Conservation (phyloP, 2,888 invertebrate genomes). For the Trichopria drosophilae region DNA sequence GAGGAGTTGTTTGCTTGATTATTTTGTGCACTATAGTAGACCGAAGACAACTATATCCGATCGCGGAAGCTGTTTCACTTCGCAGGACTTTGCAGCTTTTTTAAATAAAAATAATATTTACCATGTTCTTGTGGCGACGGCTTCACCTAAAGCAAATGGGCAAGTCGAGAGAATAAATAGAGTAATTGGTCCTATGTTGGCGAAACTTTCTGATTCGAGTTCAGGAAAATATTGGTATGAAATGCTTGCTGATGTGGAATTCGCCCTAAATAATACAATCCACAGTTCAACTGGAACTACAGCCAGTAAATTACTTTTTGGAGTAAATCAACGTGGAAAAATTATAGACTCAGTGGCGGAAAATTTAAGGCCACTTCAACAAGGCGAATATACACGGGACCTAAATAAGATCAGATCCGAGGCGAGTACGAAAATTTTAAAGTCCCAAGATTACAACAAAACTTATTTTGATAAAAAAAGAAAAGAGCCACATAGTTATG, state of each 20-base stretch:
- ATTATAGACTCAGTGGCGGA: slow-evolving; percentile 29
- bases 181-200: slow-evolving; percentile 27
- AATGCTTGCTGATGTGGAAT: too few species aligned
- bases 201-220: slow-evolving; percentile 17
- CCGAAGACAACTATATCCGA: slow-evolving; percentile 30
- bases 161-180: too few species aligned
- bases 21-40: too few species aligned
- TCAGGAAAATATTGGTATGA: slow-evolving; percentile 33
- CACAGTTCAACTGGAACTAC: too few species aligned
- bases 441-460: slow-evolving; percentile 37
- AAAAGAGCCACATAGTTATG: too few species aligned
- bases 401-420: slow-evolving; percentile 29
- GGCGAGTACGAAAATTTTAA: slow-evolving; percentile 30
- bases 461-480: too few species aligned
- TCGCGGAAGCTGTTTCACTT: slow-evolving; percentile 34
- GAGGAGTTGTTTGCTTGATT: background rate
- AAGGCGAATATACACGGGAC: slow-evolving; percentile 20
- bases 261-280: too few species aligned
- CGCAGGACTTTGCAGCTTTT: slow-evolving; percentile 32
- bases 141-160: too few species aligned
- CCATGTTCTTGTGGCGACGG: too few species aligned
- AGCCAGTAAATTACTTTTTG: too few species aligned
- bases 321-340: slow-evolving; percentile 38
- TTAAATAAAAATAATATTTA: slow-evolving; percentile 22
- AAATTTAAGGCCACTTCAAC: slow-evolving; percentile 11